Base-by-base conservation (phyloP, 2,888 invertebrate genomes). In the Hirtodrosophila confusa region DNA sequence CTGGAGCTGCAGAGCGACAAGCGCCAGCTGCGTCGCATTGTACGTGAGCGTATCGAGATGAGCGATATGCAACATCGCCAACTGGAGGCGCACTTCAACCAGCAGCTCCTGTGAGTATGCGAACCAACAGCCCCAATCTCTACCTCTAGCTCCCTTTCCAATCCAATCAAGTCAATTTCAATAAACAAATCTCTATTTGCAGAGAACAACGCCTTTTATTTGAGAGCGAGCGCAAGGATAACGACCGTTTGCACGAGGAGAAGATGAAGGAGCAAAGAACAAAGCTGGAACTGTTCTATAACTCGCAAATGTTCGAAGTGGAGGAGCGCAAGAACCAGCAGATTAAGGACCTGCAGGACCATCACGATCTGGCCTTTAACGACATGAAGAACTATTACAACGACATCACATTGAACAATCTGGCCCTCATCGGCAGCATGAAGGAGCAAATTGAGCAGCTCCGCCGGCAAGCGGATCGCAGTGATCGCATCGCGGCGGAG, bases 361-460 rank as follows among this genome's bases (percentile, higher is more conserved):
- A 95, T 85, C 98, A 99, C 88, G 97, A 97, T 70, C 94, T 94
- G 78, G 95, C 97, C 0, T 97, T 97, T 89, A 93, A 94, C 41
- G 97, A 98, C 90, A 95, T 98, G 92, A 98, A 98, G 90, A 96
- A 96, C 91, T 98, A 98, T 92, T 99, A 98, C 89, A 98, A 98
- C 87, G 97, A 98, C 85, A 98, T 98, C 53, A 97, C 97, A 0
- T 92, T 97, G 10, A 98, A 98, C 90, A 98, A 98, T 92, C 93
- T 98, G 73, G 96, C 97, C 0, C 92, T 98, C 2, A 98, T 98
- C 63, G 96, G 96, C 89, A 96, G 96, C 77, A 92, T 98, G 35
- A 98, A 98, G 93, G 96, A 96, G 84, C 95, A 96, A 88, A 94
- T 96, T 93, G 95, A 96, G 87, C 93, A 94, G 54, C 92, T 95